Percentiles rank a stretch among this genome's conserved stretches.
phyloP scores from a whole-genome alignment of 2,797 vertebrate species.

The Kryptopterus vitreolus region DNA sequence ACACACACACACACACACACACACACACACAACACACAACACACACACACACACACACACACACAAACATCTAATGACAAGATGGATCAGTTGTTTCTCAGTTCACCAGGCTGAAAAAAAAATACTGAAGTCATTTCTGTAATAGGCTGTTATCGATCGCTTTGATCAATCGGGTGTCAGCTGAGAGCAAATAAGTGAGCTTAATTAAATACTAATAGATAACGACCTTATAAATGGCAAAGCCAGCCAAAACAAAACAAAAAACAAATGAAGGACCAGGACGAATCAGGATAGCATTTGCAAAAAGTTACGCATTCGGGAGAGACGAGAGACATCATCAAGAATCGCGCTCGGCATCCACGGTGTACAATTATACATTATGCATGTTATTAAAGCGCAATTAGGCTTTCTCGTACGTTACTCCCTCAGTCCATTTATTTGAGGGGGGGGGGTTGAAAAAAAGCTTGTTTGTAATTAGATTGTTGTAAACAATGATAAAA shows the following conservation, averaged over 20 bases:
- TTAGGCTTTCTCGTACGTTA: constrained; percentile 56
- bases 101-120: constrained; percentile 46
- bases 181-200: constrained; percentile 67
- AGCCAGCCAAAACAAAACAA: constrained; percentile 51
- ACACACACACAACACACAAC: constrained; percentile 15
- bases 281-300: constrained; percentile 44
- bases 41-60: background rate
- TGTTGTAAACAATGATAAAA: constrained; percentile 60
- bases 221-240: constrained; percentile 60
- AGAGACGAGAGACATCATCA: constrained; percentile 56
- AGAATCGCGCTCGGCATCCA: constrained; percentile 50
- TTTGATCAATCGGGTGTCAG: constrained; percentile 68
- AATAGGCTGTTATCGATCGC: constrained; percentile 66
- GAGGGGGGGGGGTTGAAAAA: constrained; percentile 4
- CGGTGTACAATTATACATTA: constrained; percentile 54
- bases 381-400: constrained; percentile 57
- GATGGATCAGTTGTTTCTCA: constrained; percentile 62
- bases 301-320: constrained; percentile 40
- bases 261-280: constrained; percentile 48
- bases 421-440: constrained; percentile 50
- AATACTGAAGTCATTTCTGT: constrained; percentile 61
- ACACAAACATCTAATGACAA: constrained; percentile 46
- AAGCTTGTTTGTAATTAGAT: constrained; percentile 58
- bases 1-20: background rate
- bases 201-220: constrained; percentile 70